phyloP scores from a whole-genome alignment of 2,888 invertebrate genomes.

The Thera obeliscata region DNA sequence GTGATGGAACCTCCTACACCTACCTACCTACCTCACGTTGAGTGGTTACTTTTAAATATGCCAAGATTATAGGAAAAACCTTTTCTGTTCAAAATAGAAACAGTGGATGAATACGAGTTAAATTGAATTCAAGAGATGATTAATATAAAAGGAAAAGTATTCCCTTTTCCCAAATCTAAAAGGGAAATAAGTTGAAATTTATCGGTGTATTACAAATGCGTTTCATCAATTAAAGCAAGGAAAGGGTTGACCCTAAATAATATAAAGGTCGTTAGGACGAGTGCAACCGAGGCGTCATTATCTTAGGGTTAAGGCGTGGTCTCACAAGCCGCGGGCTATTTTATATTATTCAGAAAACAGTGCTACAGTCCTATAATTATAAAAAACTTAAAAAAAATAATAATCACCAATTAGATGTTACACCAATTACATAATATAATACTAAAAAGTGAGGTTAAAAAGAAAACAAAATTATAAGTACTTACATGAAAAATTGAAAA shows the following conservation, averaged over 20 bases:
- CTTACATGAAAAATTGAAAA: too few relatives aligned
- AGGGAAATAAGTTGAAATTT: constrained; percentile 25
- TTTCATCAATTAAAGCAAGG: constrained; percentile 78
- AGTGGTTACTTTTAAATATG: too few relatives aligned
- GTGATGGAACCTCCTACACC: neutral
- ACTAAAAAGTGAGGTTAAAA: too few relatives aligned
- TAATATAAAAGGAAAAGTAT: neutral
- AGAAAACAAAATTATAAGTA: too few relatives aligned
- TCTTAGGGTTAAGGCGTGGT: constrained; percentile 59
- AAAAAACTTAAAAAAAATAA: too few relatives aligned
- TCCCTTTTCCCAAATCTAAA: neutral
- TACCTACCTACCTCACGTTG: too few relatives aligned
- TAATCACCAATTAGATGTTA: too few relatives aligned
- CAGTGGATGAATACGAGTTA: neutral
- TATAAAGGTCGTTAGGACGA: constrained; percentile 77
- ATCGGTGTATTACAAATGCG: constrained; percentile 63
- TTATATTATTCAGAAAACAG: neutral
- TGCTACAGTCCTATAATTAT: too few relatives aligned
- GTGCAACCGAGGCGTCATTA: constrained; percentile 77
- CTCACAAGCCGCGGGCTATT: constrained; percentile 42
- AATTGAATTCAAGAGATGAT: neutral
- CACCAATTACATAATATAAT: too few relatives aligned
- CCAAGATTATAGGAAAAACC: too few relatives aligned
- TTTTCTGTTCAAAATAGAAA: too few relatives aligned
- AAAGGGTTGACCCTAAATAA: constrained; percentile 77